phyloP scores from a whole-genome alignment of 2,888 invertebrate species.

The Torymus texanus region DNA sequence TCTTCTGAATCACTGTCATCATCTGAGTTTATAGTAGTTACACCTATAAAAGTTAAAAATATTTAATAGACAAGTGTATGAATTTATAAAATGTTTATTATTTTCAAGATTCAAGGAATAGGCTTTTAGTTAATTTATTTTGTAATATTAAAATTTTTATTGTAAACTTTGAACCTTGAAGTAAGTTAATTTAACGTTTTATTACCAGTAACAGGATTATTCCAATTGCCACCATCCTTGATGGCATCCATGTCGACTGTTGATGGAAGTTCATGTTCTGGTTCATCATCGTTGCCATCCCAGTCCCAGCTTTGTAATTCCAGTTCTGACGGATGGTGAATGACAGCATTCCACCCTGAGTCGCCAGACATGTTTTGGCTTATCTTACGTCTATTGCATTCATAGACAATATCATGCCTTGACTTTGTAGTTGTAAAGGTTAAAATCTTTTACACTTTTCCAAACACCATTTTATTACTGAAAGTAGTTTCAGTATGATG shows the following conservation, averaged over 20 bases:
- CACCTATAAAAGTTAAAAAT: conserved; percentile 34
- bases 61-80: background rate
- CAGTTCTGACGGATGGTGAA: conserved; percentile 78
- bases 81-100: background rate
- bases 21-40: conserved; percentile 52
- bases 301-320: conserved; percentile 74
- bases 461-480: conserved; percentile 20
- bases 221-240: conserved; percentile 76
- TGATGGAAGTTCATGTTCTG: conserved; percentile 79
- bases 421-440: conserved; percentile 50
- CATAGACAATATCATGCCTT: conserved; percentile 67
- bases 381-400: conserved; percentile 67
- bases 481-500: conserved; percentile 30
- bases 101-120: background rate
- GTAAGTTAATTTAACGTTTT: background rate
- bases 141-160: background rate
- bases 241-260: conserved; percentile 83
- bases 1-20: conserved; percentile 76
- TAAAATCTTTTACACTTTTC: conserved; percentile 38
- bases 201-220: conserved; percentile 68
- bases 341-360: conserved; percentile 78
- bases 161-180: background rate
- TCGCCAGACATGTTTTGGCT: conserved; percentile 71
- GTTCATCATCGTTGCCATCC: conserved; percentile 78
- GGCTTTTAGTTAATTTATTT: background rate